Evolutionary conservation across 1,140 invertebrate species (phyloP), one percentile per base, ranked within the genome.

Genomic region (Dinoponera quadriceps): DNA sequence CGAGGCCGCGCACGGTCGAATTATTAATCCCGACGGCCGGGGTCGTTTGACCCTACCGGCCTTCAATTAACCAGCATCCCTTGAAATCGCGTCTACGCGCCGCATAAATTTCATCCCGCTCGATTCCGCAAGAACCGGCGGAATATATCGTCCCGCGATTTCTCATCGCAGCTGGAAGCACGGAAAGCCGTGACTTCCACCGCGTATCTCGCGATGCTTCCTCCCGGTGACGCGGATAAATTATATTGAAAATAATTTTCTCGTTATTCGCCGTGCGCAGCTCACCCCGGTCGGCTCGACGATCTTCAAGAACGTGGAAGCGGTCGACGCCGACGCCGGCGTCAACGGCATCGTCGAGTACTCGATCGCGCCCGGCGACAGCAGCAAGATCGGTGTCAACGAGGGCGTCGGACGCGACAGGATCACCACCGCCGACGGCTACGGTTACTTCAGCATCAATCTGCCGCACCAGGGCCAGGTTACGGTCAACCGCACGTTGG

Each of bases 381-480:
- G 94, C 20, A 92, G 86, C 27, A 95, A 95, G 77, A 95, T 95
- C 82, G 95, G 95, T 22, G 95, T 96, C 68, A 95, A 95, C 87
- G 95, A 96, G 54, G 95, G 93, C 14, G 93, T 95, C 27, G 95
- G 95, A 33, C 91, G 93, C 29, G 92, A 94, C 75, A 90, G 96
- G 72, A 94, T 96, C 57, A 95, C 95, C 33, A 96, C 95, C n/a
- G 96, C 96, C 7, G 97, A 98, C 93, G 98, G 97, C 20, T 97
- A 96, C 92, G 96, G 96, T 22, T 96, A 96, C 89, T 98, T 98
- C 93, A 95, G 96, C 77, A 98, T 98, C 93, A 97, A 97, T 72
- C 95, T 98, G 88, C 98, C 98, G 7, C 98, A 98, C 94, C 97
- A 98, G 93, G 98, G 98, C 83, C 97, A 98, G 90, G 96, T 99